Percentiles rank a stretch among this genome's conserved stretches.
phyloP scores from a whole-genome alignment of 2,113 vertebrate species.

The Bettongia penicillata region DNA sequence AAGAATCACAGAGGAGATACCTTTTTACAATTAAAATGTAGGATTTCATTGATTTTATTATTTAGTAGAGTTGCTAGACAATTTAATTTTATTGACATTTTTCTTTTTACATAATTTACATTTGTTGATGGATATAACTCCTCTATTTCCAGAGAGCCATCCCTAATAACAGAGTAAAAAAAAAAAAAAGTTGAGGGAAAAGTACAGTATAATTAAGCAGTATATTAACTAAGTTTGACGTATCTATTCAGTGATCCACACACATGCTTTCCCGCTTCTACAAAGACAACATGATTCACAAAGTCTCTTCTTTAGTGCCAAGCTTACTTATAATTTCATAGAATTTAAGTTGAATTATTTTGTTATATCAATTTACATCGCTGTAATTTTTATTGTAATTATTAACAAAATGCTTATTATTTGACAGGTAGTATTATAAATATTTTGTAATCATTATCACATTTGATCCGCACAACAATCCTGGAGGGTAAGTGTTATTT shows the following conservation, averaged over 20 bases:
- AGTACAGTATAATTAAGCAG: not conserved
- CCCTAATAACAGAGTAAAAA: not conserved
- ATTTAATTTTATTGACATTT: not conserved
- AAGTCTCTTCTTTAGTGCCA: not conserved
- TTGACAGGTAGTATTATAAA: not conserved
- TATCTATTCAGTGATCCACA: not conserved
- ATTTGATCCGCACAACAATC: not conserved
- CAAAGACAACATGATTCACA: not conserved
- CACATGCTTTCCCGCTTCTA: not conserved
- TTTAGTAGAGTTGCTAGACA: not conserved
- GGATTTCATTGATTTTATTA: not conserved
- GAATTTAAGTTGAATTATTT: not conserved
- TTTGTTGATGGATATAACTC: not conserved
- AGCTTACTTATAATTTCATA: not conserved
- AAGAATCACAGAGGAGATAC: not conserved
- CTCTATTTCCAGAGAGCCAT: not conserved
- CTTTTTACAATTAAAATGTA: not conserved
- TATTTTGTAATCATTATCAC: not conserved
- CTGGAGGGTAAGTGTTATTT: not conserved
- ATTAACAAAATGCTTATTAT: not conserved
- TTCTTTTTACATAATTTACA: not conserved
- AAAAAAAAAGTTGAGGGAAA: no score
- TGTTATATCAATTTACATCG: not conserved
- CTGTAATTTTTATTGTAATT: not conserved
- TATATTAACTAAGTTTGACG: not conserved